Evolutionary conservation across 2,888 invertebrate species (phyloP).

Genomic region (Dascillus cervinus): DNA sequence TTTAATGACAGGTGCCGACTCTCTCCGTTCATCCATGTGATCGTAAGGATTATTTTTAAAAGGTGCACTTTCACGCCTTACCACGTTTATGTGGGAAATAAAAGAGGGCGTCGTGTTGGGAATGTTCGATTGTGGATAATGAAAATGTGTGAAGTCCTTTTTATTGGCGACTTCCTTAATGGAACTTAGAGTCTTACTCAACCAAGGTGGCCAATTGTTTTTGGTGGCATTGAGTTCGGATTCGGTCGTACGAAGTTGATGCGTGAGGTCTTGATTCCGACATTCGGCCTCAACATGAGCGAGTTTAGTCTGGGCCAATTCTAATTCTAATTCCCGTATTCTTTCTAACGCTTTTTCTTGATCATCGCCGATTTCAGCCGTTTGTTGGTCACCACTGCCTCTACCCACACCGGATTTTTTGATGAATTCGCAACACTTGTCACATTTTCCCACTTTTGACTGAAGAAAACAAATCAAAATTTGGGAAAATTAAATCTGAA

Average conservation of each 20-base stretch:
- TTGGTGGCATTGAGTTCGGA: slow-evolving; percentile 65
- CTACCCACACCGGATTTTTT: slow-evolving; percentile 15
- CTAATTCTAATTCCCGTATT: slow-evolving; percentile 85
- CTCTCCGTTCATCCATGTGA: slow-evolving; percentile 28
- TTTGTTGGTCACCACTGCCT: slow-evolving; percentile 9
- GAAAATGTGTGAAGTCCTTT: slow-evolving; percentile 38
- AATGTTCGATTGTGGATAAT: slow-evolving; percentile 28
- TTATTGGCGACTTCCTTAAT: slow-evolving; percentile 68
- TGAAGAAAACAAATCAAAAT: slow-evolving; percentile 22
- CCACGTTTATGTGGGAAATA: slow-evolving; percentile 37
- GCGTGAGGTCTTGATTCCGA: slow-evolving; percentile 89
- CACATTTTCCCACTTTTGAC: slow-evolving; percentile 50
- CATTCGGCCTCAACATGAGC: slow-evolving; percentile 97
- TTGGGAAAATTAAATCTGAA: slow-evolving; percentile 3
- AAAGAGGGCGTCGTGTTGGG: slow-evolving; percentile 34
- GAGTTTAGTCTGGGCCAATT: slow-evolving; percentile 93
- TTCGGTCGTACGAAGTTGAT: slow-evolving; percentile 76
- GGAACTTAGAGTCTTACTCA: slow-evolving; percentile 82
- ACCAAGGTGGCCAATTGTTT: slow-evolving; percentile 85
- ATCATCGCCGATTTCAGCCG: slow-evolving; percentile 23
- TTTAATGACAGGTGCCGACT: slow-evolving; percentile 38
- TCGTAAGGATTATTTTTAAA: slow-evolving; percentile 27
- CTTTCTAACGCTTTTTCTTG: slow-evolving; percentile 54
- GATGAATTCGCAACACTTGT: slow-evolving; percentile 40
- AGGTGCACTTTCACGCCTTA: slow-evolving; percentile 46